A percentile compares a stretch with the other conserved stretches of the same genome.
Evolutionary conservation across 2,888 invertebrate species (phyloP).

Genomic region (Petrophora chlorosata): DNA sequence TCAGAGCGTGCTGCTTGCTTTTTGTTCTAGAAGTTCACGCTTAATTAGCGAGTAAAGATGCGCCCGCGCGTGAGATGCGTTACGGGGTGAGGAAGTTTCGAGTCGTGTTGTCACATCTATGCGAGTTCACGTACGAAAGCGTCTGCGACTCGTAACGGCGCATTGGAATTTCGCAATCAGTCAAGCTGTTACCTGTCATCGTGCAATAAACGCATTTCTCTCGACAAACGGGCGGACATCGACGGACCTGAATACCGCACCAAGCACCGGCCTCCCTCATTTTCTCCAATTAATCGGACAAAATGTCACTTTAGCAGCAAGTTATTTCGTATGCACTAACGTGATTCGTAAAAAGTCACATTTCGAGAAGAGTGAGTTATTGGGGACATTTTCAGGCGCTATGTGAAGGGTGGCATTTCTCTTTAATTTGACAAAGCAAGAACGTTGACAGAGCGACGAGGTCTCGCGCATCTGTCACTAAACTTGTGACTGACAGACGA

Average conservation of each 20-base stretch:
- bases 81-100: conserved; percentile 40
- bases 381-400: conserved; percentile 52
- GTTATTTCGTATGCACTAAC: conserved; percentile 50
- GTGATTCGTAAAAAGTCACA: conserved; percentile 55
- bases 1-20: conserved; percentile 51
- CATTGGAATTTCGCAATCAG: conserved; percentile 52
- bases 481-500: conserved; percentile 59
- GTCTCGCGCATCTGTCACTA: conserved; percentile 60
- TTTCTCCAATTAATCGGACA: conserved; percentile 57
- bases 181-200: conserved; percentile 54
- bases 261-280: conserved; percentile 56
- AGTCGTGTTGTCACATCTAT: conserved; percentile 37
- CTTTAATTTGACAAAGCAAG: conserved; percentile 18
- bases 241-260: conserved; percentile 52
- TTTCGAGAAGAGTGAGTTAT: conserved; percentile 53
- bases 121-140: conserved; percentile 45
- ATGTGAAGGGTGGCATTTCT: conserved; percentile 40
- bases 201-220: conserved; percentile 52
- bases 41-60: conserved; percentile 55
- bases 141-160: conserved; percentile 43
- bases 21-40: conserved; percentile 59
- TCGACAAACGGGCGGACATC: conserved; percentile 44
- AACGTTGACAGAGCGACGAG: conserved; percentile 52
- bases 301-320: conserved; percentile 51
- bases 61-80: conserved; percentile 44